Conservation (phyloP, 1,140 invertebrate genomes). For the Fragariocoptes setiger region DNA sequence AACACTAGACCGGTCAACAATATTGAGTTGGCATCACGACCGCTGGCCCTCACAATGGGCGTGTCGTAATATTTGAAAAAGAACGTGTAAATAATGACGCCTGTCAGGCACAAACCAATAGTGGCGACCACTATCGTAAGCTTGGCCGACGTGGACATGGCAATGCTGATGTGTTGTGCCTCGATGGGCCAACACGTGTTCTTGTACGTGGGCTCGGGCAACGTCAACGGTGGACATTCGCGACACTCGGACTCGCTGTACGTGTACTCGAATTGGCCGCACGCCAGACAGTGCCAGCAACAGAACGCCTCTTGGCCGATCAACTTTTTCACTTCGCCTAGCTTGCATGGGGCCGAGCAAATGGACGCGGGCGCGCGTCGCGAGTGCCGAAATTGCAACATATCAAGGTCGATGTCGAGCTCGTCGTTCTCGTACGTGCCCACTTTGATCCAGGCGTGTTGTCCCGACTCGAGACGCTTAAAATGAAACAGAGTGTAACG, state of each 20-base stretch:
- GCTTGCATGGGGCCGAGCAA: constrained; percentile 30
- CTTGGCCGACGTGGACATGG: no score
- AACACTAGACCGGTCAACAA: constrained; percentile 50
- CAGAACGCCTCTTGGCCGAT: constrained; percentile 23
- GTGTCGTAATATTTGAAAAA: constrained; percentile 39
- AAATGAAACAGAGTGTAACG: constrained; percentile 83
- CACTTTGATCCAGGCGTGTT: constrained; percentile 16
- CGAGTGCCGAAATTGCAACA: constrained; percentile 15
- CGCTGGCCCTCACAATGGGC: constrained; percentile 58
- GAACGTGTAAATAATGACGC: no score
- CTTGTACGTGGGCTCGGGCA: no score
- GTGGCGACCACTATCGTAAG: no score
- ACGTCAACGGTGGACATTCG: no score
- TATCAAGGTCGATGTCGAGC: constrained; percentile 34
- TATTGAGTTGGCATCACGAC: constrained; percentile 54
- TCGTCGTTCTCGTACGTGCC: constrained; percentile 45
- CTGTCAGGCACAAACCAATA: no score
- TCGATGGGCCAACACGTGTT: no score
- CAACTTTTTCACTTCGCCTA: constrained; percentile 32
- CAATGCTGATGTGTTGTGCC: no score
- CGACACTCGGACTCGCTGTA: no score
- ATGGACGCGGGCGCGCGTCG: constrained; percentile 25
- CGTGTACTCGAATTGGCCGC: no score
- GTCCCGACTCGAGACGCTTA: constrained; percentile 38
- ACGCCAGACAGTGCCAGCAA: no score